These are phyloP conservation scores for Apodemus agrarius DNA, from an alignment of 2,797 vertebrate genomes.

Conservation along the genomic window DNA sequence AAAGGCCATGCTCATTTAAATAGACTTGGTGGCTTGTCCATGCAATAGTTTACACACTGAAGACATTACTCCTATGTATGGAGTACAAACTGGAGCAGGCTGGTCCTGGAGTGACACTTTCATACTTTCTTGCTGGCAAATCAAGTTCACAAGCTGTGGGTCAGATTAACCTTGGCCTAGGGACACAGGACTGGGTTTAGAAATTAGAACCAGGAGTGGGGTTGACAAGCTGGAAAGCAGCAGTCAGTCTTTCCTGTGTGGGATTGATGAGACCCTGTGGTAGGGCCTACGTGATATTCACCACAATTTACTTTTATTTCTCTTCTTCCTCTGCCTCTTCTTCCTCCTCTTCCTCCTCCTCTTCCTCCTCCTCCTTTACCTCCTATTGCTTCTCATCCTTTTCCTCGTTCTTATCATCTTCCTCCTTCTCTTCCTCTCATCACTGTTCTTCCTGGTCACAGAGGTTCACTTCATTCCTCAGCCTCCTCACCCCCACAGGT, in stretches of 20 bases:
- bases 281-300: not conserved
- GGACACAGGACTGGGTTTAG: not conserved
- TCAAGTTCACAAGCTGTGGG: not conserved
- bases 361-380: not conserved
- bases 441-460: not conserved
- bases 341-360: too few species aligned
- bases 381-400: accelerated
- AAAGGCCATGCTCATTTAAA: not conserved
- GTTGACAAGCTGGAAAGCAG: not conserved
- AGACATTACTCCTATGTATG: not conserved
- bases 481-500: not conserved
- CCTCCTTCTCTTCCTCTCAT: accelerated
- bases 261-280: not conserved
- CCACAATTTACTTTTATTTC: accelerated
- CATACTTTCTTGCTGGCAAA: not conserved
- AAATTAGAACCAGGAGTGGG: not conserved
- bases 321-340: too few species aligned
- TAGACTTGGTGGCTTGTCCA: not conserved
- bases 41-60: not conserved
- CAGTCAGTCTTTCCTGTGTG: not conserved
- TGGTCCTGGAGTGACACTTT: not conserved
- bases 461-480: not conserved
- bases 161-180: not conserved
- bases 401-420: too few species aligned
- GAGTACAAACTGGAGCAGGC: not conserved